phyloP scores from a whole-genome alignment of 2,888 invertebrate species.

The Limenitis camilla region DNA sequence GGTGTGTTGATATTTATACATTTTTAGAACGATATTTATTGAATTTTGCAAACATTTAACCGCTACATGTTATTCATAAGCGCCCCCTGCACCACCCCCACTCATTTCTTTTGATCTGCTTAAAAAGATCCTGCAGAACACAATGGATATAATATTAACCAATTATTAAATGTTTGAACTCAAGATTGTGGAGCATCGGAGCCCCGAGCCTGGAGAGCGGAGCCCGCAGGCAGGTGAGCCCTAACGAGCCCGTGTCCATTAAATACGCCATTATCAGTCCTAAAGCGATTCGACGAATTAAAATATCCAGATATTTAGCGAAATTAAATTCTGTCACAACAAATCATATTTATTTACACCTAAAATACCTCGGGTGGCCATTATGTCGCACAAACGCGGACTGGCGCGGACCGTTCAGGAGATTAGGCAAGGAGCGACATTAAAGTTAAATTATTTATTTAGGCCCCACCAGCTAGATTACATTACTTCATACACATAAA shows the following conservation, averaged over 20 bases:
- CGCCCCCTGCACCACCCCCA: neutral
- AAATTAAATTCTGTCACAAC: constrained; percentile 74
- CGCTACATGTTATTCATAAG: neutral
- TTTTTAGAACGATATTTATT: too few species aligned
- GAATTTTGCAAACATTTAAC: too few species aligned
- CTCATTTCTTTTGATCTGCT: neutral
- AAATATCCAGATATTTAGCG: constrained; percentile 65
- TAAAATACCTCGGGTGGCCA: constrained; percentile 73
- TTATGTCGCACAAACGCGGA: constrained; percentile 62
- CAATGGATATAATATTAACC: constrained; percentile 12
- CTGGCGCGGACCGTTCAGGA: constrained; percentile 60
- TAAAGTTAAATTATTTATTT: constrained; percentile 75
- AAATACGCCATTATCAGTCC: constrained; percentile 30
- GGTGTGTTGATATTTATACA: too few species aligned
- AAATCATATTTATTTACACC: constrained; percentile 75
- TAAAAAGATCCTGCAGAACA: constrained; percentile 2
- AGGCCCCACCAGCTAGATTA: constrained; percentile 72
- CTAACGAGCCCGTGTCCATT: constrained; percentile 21
- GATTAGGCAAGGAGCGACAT: constrained; percentile 74
- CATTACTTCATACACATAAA: constrained; percentile 75
- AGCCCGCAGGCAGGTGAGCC: constrained; percentile 17
- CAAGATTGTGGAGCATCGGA: constrained; percentile 8
- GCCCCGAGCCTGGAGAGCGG: constrained; percentile 11
- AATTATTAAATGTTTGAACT: constrained; percentile 16
- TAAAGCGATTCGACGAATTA: constrained; percentile 49